Conservation (phyloP, 2,888 invertebrate genomes). For the Protophormia terraenovae region DNA sequence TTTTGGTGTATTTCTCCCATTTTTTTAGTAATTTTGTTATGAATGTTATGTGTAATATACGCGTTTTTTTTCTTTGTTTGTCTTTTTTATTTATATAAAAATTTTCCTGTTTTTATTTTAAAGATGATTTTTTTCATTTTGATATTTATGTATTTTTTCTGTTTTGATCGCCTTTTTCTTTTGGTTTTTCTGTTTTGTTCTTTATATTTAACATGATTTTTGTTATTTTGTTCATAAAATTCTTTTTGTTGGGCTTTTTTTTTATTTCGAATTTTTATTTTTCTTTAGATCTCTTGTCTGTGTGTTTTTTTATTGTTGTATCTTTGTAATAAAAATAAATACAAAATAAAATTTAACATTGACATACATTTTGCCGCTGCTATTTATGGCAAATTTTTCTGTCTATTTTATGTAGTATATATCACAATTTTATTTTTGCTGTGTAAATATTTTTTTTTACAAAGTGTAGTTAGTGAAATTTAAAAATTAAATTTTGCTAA, state of each 20-base stretch:
- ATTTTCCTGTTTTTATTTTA: neutral
- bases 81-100: neutral
- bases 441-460: neutral
- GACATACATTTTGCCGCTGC: slow-evolving; percentile 33
- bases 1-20: slow-evolving; percentile 10
- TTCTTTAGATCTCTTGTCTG: neutral
- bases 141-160: neutral
- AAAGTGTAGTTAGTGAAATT: neutral
- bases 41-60: neutral
- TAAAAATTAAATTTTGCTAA: neutral
- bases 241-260: neutral
- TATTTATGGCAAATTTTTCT: slow-evolving; percentile 32
- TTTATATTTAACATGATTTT: neutral
- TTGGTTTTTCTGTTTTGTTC: neutral
- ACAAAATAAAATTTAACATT: slow-evolving; percentile 40
- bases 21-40: neutral
- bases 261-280: neutral
- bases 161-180: slow-evolving; percentile 1
- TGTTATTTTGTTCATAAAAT: neutral
- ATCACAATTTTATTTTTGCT: neutral
- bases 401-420: too few relatives aligned
- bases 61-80: neutral
- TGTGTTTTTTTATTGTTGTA: neutral
- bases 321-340: slow-evolving; percentile 2
- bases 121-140: neutral